Evolutionary conservation across 35 echinoderm and acorn worm species (phyloP), one percentile per base, ranked within the genome.

Genomic region (Ophioderma brevispina): DNA sequence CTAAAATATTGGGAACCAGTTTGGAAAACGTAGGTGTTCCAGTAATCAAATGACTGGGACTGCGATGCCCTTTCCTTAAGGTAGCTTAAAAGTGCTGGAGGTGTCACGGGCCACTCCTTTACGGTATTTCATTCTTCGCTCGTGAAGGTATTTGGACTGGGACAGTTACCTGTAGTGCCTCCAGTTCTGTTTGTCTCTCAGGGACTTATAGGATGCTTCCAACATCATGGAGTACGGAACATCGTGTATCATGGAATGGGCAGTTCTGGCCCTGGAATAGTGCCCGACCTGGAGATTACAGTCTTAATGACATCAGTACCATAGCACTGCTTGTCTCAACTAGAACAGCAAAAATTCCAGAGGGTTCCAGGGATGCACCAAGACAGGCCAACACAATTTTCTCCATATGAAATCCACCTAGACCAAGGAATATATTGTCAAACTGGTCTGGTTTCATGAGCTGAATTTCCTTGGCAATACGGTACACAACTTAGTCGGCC

Each of bases 391-490:
- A 23, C 33, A 80, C 33, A 80, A 80, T 36, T 38, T 80, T 80
- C 38, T 80, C 78, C 33, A 36, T 33, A 80, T 80, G 78, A 21
- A 80, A 80, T 33, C 78, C 78, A 80, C 78, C 78, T 1, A 80
- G 33, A 8, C 78, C 78, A 21, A 80, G 38, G 37, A 80, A 80
- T 80, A 80, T 80, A 38, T 80, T 80, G 21, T 38, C 15, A 36
- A 80, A 80, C 38, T 33, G 17, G 15, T 80, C 11, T 17, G 78
- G 78, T 36, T 36, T 17, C 38, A 80, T 21, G 15, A 80, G 33
- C 35, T 80, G 78, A 33, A 80, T 80, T 80, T 80, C 78, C 38
- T 80, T 80, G 1, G 78, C 78, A 36, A 80, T 80, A 8, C 33
- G 15, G 78, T 80, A 80, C 32, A 80, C 78, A 33, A 28, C 78